Evolutionary conservation across 2,113 vertebrate species (phyloP).

Genomic region (Platysternon megacephalum): DNA sequence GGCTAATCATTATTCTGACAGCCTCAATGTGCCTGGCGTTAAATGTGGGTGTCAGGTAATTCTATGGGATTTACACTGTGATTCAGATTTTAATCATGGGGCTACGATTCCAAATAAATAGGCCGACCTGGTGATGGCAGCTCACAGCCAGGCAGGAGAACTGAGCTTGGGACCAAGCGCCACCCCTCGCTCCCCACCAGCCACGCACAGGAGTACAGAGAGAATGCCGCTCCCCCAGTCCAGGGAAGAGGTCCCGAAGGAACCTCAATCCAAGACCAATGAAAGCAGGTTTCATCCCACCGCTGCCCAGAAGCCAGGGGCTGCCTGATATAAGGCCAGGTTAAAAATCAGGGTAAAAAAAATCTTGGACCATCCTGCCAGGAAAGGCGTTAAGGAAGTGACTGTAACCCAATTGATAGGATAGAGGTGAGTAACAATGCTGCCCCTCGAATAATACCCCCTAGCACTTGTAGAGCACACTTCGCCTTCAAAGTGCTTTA

Average conservation of each 20-base stretch:
- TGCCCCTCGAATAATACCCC: neutral
- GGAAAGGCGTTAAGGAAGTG: too few relatives aligned
- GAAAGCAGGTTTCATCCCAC: neutral
- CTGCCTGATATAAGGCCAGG: neutral
- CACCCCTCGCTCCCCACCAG: neutral
- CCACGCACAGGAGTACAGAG: neutral
- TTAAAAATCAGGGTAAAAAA: neutral
- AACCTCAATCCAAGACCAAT: neutral
- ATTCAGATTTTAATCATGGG: neutral
- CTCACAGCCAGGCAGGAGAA: neutral
- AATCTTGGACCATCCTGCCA: neutral
- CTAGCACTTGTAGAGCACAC: neutral
- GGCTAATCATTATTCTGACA: neutral
- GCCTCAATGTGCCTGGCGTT: neutral
- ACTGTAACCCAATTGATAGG: neutral
- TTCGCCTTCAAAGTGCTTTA: neutral
- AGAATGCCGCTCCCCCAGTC: too few relatives aligned
- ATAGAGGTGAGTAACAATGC: neutral
- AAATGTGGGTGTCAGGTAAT: neutral
- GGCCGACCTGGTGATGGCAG: neutral
- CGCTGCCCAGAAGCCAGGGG: neutral
- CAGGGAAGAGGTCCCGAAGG: neutral
- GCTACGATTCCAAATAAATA: neutral
- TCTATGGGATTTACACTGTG: neutral
- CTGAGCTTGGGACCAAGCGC: neutral